Conservation (phyloP, 2,113 vertebrate genomes). For the Periophthalmodon schlosseri region DNA sequence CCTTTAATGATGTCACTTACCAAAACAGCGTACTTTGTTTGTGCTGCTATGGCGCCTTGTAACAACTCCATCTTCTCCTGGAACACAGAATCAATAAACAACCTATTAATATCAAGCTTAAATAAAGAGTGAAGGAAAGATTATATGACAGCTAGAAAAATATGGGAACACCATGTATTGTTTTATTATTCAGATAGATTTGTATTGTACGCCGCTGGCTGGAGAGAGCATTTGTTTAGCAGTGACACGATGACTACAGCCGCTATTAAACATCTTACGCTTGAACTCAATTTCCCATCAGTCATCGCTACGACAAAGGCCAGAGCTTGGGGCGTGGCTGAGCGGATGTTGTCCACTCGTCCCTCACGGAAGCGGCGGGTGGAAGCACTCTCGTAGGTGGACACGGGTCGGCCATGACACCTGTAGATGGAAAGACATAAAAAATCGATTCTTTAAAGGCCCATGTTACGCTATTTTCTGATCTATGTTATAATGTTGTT, state of each 20-base stretch:
- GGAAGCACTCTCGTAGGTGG: constrained; percentile 97
- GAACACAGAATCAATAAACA: constrained; percentile 19
- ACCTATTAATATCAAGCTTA: constrained; percentile 20
- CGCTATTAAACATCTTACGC: constrained; percentile 68
- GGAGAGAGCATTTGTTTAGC: constrained; percentile 7
- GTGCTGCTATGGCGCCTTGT: constrained; percentile 83
- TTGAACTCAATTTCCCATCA: constrained; percentile 66
- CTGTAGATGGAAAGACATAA: constrained; percentile 59
- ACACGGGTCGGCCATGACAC: constrained; percentile 81
- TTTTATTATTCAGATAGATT: constrained; percentile 8
- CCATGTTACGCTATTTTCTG: too few relatives aligned
- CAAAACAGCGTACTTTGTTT: constrained; percentile 89
- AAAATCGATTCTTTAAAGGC: background rate
- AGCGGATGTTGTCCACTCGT: constrained; percentile 95
- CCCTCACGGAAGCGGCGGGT: constrained; percentile 89
- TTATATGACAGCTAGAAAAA: constrained; percentile 3
- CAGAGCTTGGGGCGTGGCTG: constrained; percentile 87
- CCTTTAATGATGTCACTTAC: constrained; percentile 64
- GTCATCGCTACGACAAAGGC: constrained; percentile 87
- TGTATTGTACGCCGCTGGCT: constrained; percentile 6
- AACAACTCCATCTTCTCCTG: constrained; percentile 90
- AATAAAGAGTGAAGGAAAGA: constrained; percentile 11
- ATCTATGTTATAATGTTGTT: too few relatives aligned
- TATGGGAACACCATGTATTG: background rate
- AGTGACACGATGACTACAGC: background rate